phyloP scores from a whole-genome alignment of 2,113 vertebrate species.

The Cyanistes caeruleus region DNA sequence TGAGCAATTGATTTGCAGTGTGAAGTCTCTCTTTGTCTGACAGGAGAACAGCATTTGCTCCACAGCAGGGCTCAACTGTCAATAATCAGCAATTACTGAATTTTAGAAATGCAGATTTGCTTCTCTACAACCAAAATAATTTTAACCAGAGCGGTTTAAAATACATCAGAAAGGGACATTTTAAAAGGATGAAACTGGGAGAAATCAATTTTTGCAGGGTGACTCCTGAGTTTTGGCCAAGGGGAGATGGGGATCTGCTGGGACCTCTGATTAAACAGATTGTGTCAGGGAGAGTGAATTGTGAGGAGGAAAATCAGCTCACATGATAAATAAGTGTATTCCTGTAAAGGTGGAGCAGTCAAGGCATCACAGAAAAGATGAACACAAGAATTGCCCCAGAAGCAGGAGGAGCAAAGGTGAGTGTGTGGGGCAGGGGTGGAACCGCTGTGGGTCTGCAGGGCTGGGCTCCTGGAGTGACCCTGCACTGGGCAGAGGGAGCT shows the following conservation, averaged over 20 bases:
- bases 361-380: neutral
- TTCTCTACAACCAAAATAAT: neutral
- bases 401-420: rapidly evolving
- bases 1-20: neutral
- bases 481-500: neutral
- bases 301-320: neutral
- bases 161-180: too few species aligned
- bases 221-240: rapidly evolving
- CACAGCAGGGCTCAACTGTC: neutral
- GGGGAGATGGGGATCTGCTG: rapidly evolving
- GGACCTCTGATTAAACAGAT: neutral
- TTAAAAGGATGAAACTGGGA: rapidly evolving
- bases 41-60: neutral
- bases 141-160: neutral
- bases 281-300: rapidly evolving
- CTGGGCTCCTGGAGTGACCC: neutral
- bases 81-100: neutral
- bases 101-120: neutral
- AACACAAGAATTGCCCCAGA: rapidly evolving
- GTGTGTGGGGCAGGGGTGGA: neutral
- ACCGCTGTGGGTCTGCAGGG: too few species aligned
- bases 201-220: neutral
- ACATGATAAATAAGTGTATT: rapidly evolving
- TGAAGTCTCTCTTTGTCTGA: neutral
- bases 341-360: neutral